These are phyloP conservation scores for Melanerpes formicivorus DNA, from an alignment of 2,113 vertebrate genomes.

Conservation along the genomic window DNA sequence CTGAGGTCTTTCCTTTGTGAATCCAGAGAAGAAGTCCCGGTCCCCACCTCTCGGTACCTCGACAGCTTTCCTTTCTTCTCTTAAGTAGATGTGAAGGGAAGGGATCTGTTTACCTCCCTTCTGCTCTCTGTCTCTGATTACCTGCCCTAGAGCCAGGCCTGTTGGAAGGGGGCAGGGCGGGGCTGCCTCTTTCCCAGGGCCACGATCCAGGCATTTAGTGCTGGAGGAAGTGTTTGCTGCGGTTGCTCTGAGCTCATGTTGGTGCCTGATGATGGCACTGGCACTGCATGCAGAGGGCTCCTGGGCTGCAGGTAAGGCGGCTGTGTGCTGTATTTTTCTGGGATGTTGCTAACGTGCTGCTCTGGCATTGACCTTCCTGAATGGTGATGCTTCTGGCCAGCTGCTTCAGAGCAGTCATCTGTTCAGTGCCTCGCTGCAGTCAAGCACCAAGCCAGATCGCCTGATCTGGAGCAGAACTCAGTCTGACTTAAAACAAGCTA, in stretches of 20 bases:
- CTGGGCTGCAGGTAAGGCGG: background rate
- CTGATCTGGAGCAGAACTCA: background rate
- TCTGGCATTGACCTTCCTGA: background rate
- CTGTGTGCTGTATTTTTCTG: background rate
- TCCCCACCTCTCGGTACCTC: background rate
- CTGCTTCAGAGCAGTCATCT: background rate
- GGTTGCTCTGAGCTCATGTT: background rate
- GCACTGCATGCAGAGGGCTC: background rate
- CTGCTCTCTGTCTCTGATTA: background rate
- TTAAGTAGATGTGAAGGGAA: background rate
- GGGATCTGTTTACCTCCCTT: rapidly evolving
- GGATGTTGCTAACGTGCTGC: background rate
- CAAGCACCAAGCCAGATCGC: background rate
- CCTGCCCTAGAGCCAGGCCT: too few relatives aligned
- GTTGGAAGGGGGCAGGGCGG: too few relatives aligned
- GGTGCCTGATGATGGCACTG: background rate
- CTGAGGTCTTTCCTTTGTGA: background rate
- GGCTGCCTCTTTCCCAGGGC: background rate
- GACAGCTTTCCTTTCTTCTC: background rate
- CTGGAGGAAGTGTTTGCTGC: background rate
- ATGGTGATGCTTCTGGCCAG: background rate
- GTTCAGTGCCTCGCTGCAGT: background rate
- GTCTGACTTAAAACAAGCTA: background rate
- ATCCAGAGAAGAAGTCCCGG: background rate
- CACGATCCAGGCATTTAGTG: rapidly evolving